A percentile compares a stretch with the other conserved stretches of the same genome.
These are phyloP conservation scores for Tiliqua scincoides DNA, from an alignment of 2,113 vertebrate species.

Conservation along the genomic window DNA sequence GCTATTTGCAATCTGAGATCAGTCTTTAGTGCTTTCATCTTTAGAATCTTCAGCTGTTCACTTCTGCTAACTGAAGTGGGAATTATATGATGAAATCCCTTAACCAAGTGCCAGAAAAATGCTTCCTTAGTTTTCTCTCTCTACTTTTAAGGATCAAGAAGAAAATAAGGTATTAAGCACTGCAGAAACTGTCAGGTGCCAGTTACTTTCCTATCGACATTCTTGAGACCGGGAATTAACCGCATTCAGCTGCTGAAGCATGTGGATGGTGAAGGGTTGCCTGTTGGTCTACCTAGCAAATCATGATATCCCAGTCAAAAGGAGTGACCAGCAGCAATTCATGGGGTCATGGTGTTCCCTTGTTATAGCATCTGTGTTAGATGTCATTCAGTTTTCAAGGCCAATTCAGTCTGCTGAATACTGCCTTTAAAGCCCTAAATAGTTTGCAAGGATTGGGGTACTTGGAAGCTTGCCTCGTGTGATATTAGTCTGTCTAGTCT, in stretches of 20 bases:
- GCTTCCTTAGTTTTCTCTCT: constrained; percentile 14
- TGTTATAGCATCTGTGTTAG: no score
- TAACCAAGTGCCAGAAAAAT: neutral
- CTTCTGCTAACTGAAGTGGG: constrained; percentile 49
- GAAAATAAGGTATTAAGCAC: neutral
- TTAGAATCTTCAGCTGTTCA: constrained; percentile 48
- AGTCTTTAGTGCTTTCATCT: neutral
- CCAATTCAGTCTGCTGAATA: no score
- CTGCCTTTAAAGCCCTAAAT: no score
- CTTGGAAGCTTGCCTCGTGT: no score
- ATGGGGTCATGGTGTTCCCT: no score
- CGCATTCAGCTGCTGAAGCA: neutral
- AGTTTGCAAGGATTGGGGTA: no score
- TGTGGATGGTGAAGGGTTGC: neutral
- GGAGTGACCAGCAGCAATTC: no score
- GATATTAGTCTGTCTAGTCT: no score
- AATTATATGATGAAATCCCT: constrained; percentile 39
- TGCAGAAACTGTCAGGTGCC: neutral
- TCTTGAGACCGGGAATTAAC: neutral
- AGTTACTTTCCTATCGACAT: neutral
- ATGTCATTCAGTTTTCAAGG: no score
- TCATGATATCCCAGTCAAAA: neutral
- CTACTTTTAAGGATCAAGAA: neutral
- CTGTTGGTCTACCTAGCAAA: neutral
- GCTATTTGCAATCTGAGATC: neutral